Conservation (phyloP, 2,797 vertebrate species). For the Trachops cirrhosus region DNA sequence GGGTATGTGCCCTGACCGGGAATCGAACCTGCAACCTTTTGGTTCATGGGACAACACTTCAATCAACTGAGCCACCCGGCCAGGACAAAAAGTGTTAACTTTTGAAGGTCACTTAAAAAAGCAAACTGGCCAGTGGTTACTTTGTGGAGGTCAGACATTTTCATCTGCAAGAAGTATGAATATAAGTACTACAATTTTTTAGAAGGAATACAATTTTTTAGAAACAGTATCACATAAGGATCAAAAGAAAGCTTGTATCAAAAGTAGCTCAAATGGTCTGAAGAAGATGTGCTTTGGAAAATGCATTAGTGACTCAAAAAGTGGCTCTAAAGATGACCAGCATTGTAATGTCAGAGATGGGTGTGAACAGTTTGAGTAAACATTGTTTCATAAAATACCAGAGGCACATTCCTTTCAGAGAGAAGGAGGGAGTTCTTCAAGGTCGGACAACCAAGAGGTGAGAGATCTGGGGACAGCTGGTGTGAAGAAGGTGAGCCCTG, state of each 20-base stretch:
- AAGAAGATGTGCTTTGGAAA: background rate
- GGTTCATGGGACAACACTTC: background rate
- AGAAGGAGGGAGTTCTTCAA: background rate
- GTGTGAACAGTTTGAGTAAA: background rate
- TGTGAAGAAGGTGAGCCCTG: background rate
- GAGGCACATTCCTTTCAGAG: background rate
- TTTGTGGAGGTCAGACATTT: background rate
- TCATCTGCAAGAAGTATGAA: background rate
- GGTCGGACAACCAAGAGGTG: background rate
- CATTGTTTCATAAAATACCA: background rate
- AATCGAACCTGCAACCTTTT: background rate
- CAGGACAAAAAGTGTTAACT: background rate
- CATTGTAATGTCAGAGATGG: background rate
- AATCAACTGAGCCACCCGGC: background rate
- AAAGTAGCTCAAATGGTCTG: background rate
- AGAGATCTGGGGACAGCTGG: background rate
- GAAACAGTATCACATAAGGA: background rate
- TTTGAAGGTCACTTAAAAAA: constrained; percentile 22
- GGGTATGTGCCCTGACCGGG: too few relatives aligned
- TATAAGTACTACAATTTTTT: background rate
- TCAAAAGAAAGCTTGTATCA: background rate
- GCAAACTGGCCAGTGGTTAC: background rate
- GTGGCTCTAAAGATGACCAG: background rate
- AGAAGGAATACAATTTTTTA: constrained; percentile 35
- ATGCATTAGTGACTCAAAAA: background rate